Base-by-base conservation (phyloP, 2,888 invertebrate species). In the Frankliniella fusca region DNA sequence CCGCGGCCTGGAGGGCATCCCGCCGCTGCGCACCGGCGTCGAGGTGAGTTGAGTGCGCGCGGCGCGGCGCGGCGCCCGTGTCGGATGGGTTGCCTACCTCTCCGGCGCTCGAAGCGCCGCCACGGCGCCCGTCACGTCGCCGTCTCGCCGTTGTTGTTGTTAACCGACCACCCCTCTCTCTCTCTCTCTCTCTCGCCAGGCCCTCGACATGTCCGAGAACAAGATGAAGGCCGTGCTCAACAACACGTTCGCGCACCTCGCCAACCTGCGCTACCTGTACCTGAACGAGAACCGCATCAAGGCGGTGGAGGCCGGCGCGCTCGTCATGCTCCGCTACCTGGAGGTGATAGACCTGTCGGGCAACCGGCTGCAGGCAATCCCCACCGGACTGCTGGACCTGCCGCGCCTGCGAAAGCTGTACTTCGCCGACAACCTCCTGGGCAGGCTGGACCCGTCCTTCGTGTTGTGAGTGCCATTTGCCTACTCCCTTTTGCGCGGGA, bases 211-310 rank as follows among this genome's bases (percentile, higher is more conserved):
- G 70, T 76, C 70, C 23, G 70, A 76, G 70, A 76, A 76, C 70
- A 76, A 76, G 27, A 76, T 76, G 70, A 23, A 27, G 70, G 2
- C 27, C 27, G 70, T 76, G 27, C 11, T 23, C 70, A 76, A 76
- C 70, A 76, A 76, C 70, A 76, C 70, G 23, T 76, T 76, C 70
- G 27, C 23, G 23, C 12, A 8, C 70, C 8, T 76, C 11, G 7
- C 70, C 70, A 76, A 76, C 23, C 70, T 76, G 70, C 70, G 70
- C 27, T 23, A 23, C 70, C 70, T 76, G 27, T 76, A 76, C 70
- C 27, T 76, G 27, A 76, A 76, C 70, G 70, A 76, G 70, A 76
- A 76, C 70, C 70, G 70, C 70, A 76, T 76, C 70, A 76, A 76
- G 70, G 23, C 27, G 70, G 70, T 76, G 70, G 70, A 76, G 70